Conservation (phyloP, 1,140 invertebrate species). For the Cydia pomonella region DNA sequence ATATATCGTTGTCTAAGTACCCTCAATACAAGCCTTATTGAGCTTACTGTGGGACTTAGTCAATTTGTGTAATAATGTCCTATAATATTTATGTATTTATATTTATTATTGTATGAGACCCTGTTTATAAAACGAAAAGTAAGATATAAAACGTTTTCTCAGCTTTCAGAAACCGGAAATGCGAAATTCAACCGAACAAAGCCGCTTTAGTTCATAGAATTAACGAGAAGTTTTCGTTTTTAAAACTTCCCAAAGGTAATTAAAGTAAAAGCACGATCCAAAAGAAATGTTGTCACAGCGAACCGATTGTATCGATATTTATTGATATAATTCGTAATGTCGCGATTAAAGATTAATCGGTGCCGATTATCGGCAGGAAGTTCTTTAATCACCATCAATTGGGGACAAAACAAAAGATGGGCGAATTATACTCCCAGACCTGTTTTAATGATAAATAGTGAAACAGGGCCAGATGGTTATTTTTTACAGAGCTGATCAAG, state of each 20-base stretch:
- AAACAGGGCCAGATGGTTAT: too few species aligned
- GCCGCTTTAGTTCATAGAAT: neutral
- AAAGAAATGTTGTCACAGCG: neutral
- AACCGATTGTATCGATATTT: slow-evolving; percentile 44
- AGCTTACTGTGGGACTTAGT: too few species aligned
- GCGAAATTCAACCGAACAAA: neutral
- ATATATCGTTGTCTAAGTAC: too few species aligned
- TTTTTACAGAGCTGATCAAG: too few species aligned
- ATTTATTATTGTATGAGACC: too few species aligned
- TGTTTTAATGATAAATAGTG: neutral
- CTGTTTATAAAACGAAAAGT: too few species aligned
- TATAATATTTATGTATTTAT: too few species aligned
- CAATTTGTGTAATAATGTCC: too few species aligned
- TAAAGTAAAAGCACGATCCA: neutral
- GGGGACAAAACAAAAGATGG: neutral
- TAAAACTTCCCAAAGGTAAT: neutral
- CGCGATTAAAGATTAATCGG: slow-evolving; percentile 41
- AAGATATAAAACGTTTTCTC: too few species aligned
- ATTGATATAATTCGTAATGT: slow-evolving; percentile 21
- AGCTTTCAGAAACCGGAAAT: too few species aligned
- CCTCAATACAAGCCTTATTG: too few species aligned
- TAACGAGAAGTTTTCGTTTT: neutral
- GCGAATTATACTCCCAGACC: neutral
- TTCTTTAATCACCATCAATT: slow-evolving; percentile 45
- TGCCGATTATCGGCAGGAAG: slow-evolving; percentile 43